Percentiles rank a stretch among this genome's conserved stretches.
These are phyloP conservation scores for Chloebia gouldiae DNA, from an alignment of 2,113 vertebrate species.

Conservation along the genomic window DNA sequence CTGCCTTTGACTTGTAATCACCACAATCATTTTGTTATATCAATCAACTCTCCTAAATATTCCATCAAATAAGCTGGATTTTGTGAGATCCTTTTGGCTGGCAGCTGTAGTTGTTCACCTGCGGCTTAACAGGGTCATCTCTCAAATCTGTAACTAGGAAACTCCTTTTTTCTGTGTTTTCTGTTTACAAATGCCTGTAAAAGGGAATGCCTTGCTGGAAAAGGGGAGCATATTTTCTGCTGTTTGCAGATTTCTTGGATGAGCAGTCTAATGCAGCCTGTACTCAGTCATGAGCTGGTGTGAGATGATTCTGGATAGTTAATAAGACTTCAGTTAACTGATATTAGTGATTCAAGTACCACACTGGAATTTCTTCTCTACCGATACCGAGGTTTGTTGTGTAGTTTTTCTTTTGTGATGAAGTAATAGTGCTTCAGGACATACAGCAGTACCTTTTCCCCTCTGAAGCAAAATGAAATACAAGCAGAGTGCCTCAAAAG, in stretches of 20 bases:
- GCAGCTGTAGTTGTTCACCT: background rate
- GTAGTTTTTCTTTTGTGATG: background rate
- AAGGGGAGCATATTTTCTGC: background rate
- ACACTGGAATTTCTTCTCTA: background rate
- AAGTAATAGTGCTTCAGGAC: background rate
- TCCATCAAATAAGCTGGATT: background rate
- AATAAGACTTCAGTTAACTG: background rate
- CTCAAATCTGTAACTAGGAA: background rate
- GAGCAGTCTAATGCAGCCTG: background rate
- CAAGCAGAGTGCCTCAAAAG: background rate
- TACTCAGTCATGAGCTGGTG: background rate
- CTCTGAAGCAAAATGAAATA: background rate
- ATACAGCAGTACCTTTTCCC: background rate
- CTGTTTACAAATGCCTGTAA: background rate
- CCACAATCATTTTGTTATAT: background rate
- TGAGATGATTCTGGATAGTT: background rate
- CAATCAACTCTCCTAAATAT: background rate
- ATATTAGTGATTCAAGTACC: background rate
- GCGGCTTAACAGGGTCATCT: background rate
- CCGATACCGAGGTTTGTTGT: background rate
- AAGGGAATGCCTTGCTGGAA: background rate
- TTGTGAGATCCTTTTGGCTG: background rate
- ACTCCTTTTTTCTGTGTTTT: background rate
- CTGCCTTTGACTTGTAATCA: background rate
- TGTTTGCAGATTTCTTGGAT: background rate